Conservation (phyloP, 2,797 vertebrate species). For the Rhinatrema bivittatum region DNA sequence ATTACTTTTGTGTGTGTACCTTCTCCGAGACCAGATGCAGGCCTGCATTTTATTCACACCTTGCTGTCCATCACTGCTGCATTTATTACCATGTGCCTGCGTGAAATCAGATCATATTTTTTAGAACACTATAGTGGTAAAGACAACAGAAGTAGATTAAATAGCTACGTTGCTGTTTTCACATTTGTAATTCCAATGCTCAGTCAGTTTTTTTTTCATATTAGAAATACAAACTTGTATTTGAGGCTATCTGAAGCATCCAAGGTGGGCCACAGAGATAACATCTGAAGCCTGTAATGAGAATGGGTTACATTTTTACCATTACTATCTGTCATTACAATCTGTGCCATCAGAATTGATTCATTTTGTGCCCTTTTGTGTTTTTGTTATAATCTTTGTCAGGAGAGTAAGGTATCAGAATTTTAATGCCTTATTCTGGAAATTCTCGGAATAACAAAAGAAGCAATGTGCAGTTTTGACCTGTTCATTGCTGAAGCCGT, state of each 20-base stretch:
- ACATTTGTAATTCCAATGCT: neutral
- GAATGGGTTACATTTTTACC: neutral
- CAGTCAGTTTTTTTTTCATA: neutral
- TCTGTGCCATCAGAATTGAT: slow-evolving; percentile 28
- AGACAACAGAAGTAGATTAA: neutral
- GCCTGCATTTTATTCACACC: too few species aligned
- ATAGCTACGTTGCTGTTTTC: neutral
- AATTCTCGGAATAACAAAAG: neutral
- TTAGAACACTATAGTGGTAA: neutral
- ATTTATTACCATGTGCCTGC: too few species aligned
- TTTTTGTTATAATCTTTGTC: slow-evolving; percentile 39
- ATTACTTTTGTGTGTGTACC: too few species aligned
- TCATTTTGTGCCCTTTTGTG: slow-evolving; percentile 50
- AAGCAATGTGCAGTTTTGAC: neutral
- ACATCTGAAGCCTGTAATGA: neutral
- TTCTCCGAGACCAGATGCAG: too few species aligned
- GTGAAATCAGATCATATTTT: too few species aligned
- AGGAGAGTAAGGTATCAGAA: slow-evolving; percentile 42
- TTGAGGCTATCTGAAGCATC: neutral
- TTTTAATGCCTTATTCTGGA: slow-evolving; percentile 27
- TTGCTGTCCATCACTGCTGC: too few species aligned
- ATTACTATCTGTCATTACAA: neutral
- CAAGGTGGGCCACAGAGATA: neutral
- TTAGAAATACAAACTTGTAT: neutral
- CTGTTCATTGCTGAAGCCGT: neutral